A percentile compares a stretch with the other conserved stretches of the same genome.
Conservation (phyloP, 1,140 invertebrate species). For the Hylyphantes graminicola region DNA sequence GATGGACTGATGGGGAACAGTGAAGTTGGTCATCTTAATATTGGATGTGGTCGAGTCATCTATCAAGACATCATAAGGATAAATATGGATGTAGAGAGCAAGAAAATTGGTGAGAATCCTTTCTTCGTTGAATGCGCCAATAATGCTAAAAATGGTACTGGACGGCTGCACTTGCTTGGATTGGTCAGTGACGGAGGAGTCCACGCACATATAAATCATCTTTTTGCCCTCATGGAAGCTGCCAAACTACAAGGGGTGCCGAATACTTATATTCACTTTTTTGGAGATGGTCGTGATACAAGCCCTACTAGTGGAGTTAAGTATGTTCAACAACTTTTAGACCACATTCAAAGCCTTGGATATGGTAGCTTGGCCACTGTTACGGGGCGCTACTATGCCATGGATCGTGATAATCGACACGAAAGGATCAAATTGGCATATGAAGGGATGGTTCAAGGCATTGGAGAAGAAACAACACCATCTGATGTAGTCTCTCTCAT, state of each 20-base stretch:
- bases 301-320: conserved; percentile 67
- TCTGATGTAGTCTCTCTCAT: conserved; percentile 65
- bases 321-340: conserved; percentile 63
- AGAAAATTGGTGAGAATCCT: conserved; percentile 67
- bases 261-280: conserved; percentile 70
- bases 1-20: conserved; percentile 71
- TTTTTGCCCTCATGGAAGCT: conserved; percentile 68
- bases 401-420: conserved; percentile 71
- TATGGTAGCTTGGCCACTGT: conserved; percentile 70
- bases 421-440: conserved; percentile 70
- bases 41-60: conserved; percentile 71
- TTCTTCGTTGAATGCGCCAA: conserved; percentile 66
- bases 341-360: conserved; percentile 59
- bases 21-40: conserved; percentile 72
- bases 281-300: conserved; percentile 71
- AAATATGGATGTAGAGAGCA: conserved; percentile 67
- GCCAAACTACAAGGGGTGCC: conserved; percentile 68
- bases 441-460: conserved; percentile 69
- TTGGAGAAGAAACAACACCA: conserved; percentile 65
- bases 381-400: conserved; percentile 71
- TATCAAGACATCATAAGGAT: conserved; percentile 72
- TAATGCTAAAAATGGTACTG: conserved; percentile 66
- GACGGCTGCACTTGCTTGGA: conserved; percentile 69
- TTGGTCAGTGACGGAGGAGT: conserved; percentile 71
- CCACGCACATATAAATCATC: conserved; percentile 71